Conservation (phyloP, 2,888 invertebrate genomes). For the Noctua janthe region DNA sequence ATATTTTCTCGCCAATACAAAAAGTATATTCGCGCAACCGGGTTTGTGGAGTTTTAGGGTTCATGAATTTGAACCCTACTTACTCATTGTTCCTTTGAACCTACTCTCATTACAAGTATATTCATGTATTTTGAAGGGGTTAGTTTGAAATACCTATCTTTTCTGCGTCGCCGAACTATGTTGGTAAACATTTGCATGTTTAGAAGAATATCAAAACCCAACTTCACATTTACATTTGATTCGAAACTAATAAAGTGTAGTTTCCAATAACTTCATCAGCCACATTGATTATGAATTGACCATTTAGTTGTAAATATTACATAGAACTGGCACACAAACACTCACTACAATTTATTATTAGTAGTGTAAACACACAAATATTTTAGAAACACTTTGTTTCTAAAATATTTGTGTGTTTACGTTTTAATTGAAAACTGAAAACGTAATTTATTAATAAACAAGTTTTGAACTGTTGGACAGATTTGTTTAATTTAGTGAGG, state of each 20-base stretch:
- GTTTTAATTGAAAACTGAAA: constrained; percentile 29
- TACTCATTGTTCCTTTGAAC: background rate
- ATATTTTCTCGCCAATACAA: constrained; percentile 26
- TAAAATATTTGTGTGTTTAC: no score
- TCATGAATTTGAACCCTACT: background rate
- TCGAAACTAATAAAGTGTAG: background rate
- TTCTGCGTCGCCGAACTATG: background rate
- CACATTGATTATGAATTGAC: background rate
- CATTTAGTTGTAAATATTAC: constrained; percentile 12
- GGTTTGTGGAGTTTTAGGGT: background rate
- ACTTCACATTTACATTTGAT: no score
- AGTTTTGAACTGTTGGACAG: constrained; percentile 26
- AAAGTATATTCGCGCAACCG: background rate
- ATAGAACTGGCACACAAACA: background rate
- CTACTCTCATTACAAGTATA: background rate
- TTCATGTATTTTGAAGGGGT: background rate
- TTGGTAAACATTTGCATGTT: background rate
- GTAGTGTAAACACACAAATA: constrained; percentile 7
- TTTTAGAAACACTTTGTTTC: background rate
- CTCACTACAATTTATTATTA: background rate
- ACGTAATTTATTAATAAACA: constrained; percentile 38
- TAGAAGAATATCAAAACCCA: background rate
- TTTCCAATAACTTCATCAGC: background rate
- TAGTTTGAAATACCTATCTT: background rate
- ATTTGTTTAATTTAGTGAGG: constrained; percentile 35